Evolutionary conservation across 2,113 vertebrate genomes (phyloP).

Genomic region (Pituophis catenifer): DNA sequence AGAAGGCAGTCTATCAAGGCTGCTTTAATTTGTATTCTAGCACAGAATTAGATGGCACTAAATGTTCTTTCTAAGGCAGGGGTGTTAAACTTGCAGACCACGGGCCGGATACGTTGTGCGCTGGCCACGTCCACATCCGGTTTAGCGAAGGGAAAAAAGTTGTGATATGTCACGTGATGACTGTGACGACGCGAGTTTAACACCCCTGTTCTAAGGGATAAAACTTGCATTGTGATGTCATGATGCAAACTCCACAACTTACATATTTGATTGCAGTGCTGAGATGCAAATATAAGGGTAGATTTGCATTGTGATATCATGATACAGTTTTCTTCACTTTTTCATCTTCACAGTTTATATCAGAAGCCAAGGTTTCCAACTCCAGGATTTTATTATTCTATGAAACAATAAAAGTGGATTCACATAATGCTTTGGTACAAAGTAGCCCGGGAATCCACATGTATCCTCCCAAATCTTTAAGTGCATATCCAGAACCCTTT

Average conservation of each 20-base stretch:
- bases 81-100: too few relatives aligned
- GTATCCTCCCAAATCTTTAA: neutral
- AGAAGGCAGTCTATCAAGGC: neutral
- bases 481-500: neutral
- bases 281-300: neutral
- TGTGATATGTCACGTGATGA: too few relatives aligned
- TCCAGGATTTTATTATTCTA: neutral
- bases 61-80: neutral
- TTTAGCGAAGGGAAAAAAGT: too few relatives aligned
- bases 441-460: neutral
- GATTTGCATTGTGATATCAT: neutral
- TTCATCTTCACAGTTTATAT: neutral
- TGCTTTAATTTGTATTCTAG: neutral
- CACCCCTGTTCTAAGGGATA: neutral
- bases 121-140: too few relatives aligned
- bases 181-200: too few relatives aligned
- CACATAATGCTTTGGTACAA: neutral
- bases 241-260: neutral
- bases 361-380: neutral
- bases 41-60: neutral
- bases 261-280: neutral
- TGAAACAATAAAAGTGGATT: neutral
- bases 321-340: neutral
- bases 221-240: neutral
- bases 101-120: rapidly evolving